phyloP scores from a whole-genome alignment of 1,140 invertebrate genomes.

The Listronotus oregonensis region DNA sequence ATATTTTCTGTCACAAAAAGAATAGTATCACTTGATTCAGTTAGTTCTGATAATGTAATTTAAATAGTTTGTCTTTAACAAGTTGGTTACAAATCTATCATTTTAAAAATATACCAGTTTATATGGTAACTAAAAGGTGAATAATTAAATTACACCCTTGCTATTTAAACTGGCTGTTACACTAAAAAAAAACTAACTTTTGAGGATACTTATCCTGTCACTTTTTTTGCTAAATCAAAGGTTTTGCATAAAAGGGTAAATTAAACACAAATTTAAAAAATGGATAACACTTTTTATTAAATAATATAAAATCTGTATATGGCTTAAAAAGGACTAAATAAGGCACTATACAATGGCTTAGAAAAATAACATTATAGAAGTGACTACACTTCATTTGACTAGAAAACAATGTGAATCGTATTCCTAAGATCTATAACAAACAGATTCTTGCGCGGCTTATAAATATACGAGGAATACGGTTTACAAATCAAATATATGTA shows the following conservation, averaged over 20 bases:
- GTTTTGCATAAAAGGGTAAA: background rate
- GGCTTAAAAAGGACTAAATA: conserved; percentile 43
- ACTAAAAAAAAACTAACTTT: no score
- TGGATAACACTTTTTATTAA: conserved; percentile 44
- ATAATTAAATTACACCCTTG: no score
- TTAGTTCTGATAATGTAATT: no score
- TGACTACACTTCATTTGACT: conserved; percentile 41
- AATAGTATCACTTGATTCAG: no score
- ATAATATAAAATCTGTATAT: conserved; percentile 48
- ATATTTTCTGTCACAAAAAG: no score
- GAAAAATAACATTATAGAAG: conserved; percentile 43
- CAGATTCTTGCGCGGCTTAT: background rate
- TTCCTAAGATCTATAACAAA: conserved; percentile 23
- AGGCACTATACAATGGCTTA: conserved; percentile 55
- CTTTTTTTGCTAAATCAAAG: no score
- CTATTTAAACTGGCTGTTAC: no score
- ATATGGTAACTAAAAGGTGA: no score
- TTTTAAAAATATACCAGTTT: no score
- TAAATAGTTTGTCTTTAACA: no score
- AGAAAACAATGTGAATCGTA: conserved; percentile 38
- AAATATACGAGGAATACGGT: conserved; percentile 17
- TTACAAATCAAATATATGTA: conserved; percentile 39
- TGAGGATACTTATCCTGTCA: no score
- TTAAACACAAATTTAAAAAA: conserved; percentile 16
- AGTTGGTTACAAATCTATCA: no score